A percentile compares a stretch with the other conserved stretches of the same genome.
Conservation (phyloP, 2,797 vertebrate species). For the Potorous gilbertii region DNA sequence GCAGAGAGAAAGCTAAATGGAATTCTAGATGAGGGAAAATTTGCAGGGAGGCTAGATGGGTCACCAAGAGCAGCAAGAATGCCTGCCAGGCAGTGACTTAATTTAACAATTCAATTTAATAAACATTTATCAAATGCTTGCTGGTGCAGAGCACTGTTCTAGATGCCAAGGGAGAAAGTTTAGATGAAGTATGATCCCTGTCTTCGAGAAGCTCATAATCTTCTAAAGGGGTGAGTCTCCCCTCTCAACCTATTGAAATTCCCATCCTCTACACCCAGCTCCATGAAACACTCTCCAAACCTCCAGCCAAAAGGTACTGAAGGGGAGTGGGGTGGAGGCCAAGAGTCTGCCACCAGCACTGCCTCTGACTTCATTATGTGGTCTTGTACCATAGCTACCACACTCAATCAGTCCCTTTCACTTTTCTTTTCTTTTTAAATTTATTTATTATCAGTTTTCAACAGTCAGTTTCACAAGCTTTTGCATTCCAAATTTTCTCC, state of each 20-base stretch:
- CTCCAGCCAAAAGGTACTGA: neutral
- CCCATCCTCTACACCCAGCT: neutral
- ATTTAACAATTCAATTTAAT: slow-evolving; percentile 5
- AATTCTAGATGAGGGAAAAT: slow-evolving; percentile 11
- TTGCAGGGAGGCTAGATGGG: neutral
- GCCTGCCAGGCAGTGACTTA: slow-evolving; percentile 4
- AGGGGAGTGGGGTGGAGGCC: neutral
- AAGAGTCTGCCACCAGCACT: neutral
- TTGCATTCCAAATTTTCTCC: no score
- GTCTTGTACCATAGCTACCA: neutral
- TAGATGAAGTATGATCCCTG: neutral
- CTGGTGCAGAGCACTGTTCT: neutral
- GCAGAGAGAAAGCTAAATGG: neutral
- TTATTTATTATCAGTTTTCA: no score
- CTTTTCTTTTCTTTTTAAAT: neutral
- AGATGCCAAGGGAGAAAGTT: neutral
- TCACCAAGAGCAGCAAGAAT: neutral
- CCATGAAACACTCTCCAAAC: neutral
- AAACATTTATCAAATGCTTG: neutral
- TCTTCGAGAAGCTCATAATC: neutral
- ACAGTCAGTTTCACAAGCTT: no score
- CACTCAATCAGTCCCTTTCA: neutral
- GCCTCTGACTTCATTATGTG: neutral
- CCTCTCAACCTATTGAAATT: neutral
- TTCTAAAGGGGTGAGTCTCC: neutral